Evolutionary conservation across 2,113 vertebrate species (phyloP).

Genomic region (Mesoclemmys tuberculata): DNA sequence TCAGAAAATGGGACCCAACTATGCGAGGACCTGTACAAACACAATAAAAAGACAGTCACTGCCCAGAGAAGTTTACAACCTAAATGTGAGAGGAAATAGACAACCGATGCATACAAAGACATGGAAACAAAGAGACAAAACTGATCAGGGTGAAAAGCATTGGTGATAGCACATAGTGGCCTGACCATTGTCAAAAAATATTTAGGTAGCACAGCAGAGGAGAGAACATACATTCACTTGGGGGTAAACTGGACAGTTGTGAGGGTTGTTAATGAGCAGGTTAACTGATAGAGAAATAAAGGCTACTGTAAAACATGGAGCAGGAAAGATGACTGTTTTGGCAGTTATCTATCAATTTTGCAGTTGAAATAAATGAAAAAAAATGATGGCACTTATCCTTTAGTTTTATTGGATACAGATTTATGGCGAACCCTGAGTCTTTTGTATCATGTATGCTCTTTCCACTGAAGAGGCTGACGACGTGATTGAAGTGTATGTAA

Average conservation of each 20-base stretch:
- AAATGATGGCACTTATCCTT: neutral
- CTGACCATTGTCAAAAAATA: neutral
- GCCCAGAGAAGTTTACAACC: fast-evolving
- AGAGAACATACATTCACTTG: neutral
- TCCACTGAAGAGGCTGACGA: neutral
- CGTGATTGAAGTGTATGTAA: neutral
- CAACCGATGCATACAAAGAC: neutral
- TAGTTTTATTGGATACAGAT: neutral
- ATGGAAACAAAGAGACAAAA: neutral
- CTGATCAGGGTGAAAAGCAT: neutral
- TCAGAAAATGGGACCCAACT: neutral
- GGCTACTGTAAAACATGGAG: neutral
- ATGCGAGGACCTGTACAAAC: neutral
- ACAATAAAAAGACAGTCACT: neutral
- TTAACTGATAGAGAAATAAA: neutral
- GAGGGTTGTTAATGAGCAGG: neutral
- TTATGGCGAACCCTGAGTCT: neutral
- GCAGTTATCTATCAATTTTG: neutral
- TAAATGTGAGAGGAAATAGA: neutral
- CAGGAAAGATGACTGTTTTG: neutral
- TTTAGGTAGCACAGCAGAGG: neutral
- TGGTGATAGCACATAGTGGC: neutral
- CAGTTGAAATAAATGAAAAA: neutral
- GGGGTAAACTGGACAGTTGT: neutral
- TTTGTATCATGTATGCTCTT: neutral